phyloP scores from a whole-genome alignment of 2,113 vertebrate genomes.

The Rhynchomys soricoides region DNA sequence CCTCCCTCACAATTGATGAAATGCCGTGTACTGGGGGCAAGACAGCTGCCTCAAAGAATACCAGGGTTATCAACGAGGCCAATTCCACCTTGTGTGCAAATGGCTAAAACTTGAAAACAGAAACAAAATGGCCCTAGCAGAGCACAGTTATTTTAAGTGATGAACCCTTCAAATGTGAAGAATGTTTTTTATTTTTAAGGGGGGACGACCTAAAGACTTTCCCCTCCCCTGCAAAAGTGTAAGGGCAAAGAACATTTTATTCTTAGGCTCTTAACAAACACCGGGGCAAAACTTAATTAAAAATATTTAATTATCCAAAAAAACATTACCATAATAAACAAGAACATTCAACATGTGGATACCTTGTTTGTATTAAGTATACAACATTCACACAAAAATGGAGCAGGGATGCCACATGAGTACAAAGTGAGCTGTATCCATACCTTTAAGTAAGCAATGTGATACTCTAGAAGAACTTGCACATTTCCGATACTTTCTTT shows the following conservation, averaged over 20 bases:
- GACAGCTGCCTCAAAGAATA: not conserved
- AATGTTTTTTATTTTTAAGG: not conserved
- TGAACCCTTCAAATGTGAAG: not conserved
- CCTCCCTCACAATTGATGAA: not conserved
- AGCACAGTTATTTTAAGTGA: not conserved
- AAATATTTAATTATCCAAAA: conserved; percentile 7
- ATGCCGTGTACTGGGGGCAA: not conserved
- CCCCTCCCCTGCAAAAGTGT: not conserved
- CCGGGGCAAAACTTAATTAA: not conserved
- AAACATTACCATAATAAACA: not conserved
- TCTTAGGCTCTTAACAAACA: conserved; percentile 29
- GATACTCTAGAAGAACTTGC: conserved; percentile 97
- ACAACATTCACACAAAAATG: not conserved
- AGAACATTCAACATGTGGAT: not conserved
- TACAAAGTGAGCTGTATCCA: conserved; percentile 71
- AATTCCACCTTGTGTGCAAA: not conserved
- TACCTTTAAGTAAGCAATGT: conserved; percentile 98
- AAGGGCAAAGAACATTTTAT: not conserved
- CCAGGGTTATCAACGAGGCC: not conserved
- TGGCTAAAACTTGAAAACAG: not conserved
- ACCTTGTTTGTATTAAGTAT: not conserved
- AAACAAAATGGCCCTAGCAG: conserved; percentile 6
- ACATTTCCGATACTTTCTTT: conserved; percentile 98
- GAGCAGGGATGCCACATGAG: not conserved
- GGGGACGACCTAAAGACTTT: not conserved